phyloP scores from a whole-genome alignment of 2,888 invertebrate genomes.

The Eupithecia inturbata region DNA sequence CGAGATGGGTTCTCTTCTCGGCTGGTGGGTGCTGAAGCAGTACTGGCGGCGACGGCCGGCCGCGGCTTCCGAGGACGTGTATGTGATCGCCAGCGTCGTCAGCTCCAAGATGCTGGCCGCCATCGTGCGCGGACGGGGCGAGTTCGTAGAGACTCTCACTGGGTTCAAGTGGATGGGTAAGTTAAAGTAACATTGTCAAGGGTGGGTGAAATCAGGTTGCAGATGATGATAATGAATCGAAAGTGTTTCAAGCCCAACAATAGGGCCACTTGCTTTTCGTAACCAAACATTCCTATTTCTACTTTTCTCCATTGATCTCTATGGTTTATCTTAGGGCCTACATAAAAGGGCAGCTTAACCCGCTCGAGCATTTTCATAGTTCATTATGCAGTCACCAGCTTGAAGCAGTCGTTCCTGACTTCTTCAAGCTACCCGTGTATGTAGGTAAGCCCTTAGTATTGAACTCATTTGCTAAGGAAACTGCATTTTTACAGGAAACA shows the following conservation, averaged over 20 bases:
- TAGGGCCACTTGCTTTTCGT: neutral
- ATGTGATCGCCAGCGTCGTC: conserved; percentile 96
- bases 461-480: neutral
- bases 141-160: conserved; percentile 94
- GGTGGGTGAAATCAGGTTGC: no score
- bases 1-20: conserved; percentile 96
- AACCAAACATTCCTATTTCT: neutral
- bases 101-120: conserved; percentile 96
- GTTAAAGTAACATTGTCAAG: neutral
- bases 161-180: conserved; percentile 97
- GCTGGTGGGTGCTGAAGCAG: conserved; percentile 94
- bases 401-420: no score
- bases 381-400: no score
- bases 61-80: conserved; percentile 85
- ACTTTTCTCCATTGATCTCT: neutral
- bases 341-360: no score
- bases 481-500: conserved; percentile 84
- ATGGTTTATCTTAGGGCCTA: neutral
- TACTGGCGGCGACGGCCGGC: conserved; percentile 73
- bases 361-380: no score
- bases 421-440: no score
- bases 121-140: conserved; percentile 91
- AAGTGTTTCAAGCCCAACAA: neutral
- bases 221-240: neutral
- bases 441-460: neutral